phyloP scores from a whole-genome alignment of 2,888 invertebrate species.

The Eupelmus urozonus region DNA sequence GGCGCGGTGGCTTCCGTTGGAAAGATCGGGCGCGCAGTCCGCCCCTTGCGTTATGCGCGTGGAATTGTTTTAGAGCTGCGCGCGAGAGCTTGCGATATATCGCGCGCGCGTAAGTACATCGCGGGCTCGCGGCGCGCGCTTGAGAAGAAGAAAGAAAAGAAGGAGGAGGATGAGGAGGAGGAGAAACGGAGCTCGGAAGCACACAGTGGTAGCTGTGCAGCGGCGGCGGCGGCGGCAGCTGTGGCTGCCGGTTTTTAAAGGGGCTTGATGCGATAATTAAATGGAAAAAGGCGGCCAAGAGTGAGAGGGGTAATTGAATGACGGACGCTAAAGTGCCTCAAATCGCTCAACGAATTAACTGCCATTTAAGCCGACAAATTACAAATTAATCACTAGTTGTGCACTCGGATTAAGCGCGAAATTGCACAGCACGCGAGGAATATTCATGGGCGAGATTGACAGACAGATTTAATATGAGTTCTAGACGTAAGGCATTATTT shows the following conservation, averaged over 20 bases:
- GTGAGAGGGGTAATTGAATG: background rate
- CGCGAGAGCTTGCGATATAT: too few relatives aligned
- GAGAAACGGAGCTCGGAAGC: background rate
- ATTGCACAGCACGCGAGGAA: constrained; percentile 2
- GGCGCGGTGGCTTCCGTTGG: constrained; percentile 5
- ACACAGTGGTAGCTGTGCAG: too few relatives aligned
- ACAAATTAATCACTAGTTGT: constrained; percentile 35
- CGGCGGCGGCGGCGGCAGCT: too few relatives aligned
- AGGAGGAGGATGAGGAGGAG: background rate
- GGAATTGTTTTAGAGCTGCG: too few relatives aligned
- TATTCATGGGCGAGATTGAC: constrained; percentile 33
- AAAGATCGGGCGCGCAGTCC: too few relatives aligned
- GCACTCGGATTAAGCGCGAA: background rate
- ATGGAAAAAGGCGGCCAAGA: background rate
- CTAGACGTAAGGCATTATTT: constrained; percentile 33
- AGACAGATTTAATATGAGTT: constrained; percentile 48
- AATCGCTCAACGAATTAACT: constrained; percentile 27
- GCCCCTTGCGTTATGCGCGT: background rate
- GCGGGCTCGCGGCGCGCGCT: too few relatives aligned
- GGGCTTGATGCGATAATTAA: constrained; percentile 21
- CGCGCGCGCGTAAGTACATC: background rate
- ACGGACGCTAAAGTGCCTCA: constrained; percentile 12
- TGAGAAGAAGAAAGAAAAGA: background rate
- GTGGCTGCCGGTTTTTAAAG: background rate
- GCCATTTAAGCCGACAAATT: constrained; percentile 26